Evolutionary conservation across 2,888 invertebrate species (phyloP).

Genomic region (Clusia tigrina): DNA sequence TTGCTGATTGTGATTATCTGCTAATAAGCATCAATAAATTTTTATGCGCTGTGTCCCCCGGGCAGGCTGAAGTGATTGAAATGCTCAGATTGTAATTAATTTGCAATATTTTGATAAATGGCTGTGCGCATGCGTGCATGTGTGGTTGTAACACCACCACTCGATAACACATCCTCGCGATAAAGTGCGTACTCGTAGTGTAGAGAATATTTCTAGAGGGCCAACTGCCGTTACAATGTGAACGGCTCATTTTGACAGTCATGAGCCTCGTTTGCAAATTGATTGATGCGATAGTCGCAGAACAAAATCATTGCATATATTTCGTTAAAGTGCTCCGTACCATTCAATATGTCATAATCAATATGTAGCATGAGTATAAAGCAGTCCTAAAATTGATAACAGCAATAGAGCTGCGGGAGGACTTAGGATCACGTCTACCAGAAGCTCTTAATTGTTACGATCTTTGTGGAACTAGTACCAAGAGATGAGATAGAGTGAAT

Average conservation of each 20-base stretch:
- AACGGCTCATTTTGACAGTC: neutral
- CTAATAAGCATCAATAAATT: conserved; percentile 62
- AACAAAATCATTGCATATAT: too few species aligned
- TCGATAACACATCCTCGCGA: neutral
- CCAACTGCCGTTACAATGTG: neutral
- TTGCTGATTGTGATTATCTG: conserved; percentile 57
- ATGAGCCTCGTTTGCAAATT: neutral
- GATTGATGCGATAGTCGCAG: too few species aligned
- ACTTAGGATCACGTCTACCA: too few species aligned
- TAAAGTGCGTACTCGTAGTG: neutral
- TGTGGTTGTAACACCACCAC: neutral
- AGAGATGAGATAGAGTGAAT: too few species aligned
- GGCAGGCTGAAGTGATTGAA: conserved; percentile 45
- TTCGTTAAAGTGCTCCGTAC: too few species aligned
- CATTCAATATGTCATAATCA: too few species aligned
- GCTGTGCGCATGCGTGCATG: conserved; percentile 36
- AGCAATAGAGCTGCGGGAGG: too few species aligned
- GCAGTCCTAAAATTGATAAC: too few species aligned
- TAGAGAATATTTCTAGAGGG: neutral
- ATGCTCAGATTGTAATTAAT: conserved; percentile 55
- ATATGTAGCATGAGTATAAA: too few species aligned
- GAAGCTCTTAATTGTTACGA: too few species aligned
- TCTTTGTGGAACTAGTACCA: too few species aligned
- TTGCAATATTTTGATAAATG: conserved; percentile 58
- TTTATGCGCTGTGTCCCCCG: conserved; percentile 48